These are phyloP conservation scores for Varanus komodoensis DNA, from an alignment of 2,113 vertebrate species.

Conservation along the genomic window DNA sequence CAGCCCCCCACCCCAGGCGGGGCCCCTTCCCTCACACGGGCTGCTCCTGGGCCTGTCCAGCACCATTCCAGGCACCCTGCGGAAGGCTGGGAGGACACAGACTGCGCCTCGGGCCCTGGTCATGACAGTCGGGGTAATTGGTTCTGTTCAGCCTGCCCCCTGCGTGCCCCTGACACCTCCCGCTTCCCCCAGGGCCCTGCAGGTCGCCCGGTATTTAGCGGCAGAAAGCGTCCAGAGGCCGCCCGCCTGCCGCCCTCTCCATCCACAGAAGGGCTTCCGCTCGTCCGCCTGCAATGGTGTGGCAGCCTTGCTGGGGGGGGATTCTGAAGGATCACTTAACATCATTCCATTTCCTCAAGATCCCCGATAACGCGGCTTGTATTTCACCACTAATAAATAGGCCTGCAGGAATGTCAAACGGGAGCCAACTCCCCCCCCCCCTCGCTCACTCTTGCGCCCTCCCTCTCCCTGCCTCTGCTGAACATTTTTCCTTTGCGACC, in stretches of 20 bases:
- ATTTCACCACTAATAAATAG: conserved; percentile 75
- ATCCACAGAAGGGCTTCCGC: conserved; percentile 72
- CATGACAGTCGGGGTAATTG: conserved; percentile 17
- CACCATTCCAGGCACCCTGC: background rate
- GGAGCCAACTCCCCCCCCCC: background rate
- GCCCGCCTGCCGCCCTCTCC: conserved; percentile 24
- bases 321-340: conserved; percentile 78
- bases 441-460: background rate
- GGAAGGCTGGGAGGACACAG: background rate
- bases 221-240: background rate
- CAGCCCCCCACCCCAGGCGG: background rate
- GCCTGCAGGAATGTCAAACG: conserved; percentile 32
- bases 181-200: background rate
- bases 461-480: background rate
- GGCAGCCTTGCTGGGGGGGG: conserved; percentile 63
- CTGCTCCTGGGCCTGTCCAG: background rate
- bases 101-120: background rate
- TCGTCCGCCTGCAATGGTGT: conserved; percentile 70
- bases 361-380: conserved; percentile 70
- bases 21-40: background rate
- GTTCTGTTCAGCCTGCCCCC: conserved; percentile 5
- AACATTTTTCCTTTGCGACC: background rate
- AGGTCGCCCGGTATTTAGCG: background rate
- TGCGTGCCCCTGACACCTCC: background rate
- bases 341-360: conserved; percentile 78